Evolutionary conservation across 2,888 invertebrate species (phyloP).

Genomic region (Malthinus flaveolus): DNA sequence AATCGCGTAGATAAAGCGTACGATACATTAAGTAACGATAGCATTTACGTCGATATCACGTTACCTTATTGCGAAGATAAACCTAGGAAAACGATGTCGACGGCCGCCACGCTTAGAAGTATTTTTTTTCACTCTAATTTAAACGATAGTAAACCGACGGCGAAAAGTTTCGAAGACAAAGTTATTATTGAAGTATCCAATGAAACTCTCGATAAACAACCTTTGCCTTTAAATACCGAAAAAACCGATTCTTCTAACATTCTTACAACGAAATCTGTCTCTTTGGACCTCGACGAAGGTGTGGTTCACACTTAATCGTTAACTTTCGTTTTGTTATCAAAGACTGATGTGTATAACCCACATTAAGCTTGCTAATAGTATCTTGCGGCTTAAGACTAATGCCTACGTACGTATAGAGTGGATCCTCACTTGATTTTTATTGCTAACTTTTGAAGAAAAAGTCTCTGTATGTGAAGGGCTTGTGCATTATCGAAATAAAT

Average conservation of each 20-base stretch:
- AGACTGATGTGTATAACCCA: slow-evolving; percentile 33
- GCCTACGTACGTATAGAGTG: too few species aligned
- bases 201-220: slow-evolving; percentile 44
- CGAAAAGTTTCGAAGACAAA: slow-evolving; percentile 49
- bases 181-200: slow-evolving; percentile 51
- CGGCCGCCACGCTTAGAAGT: slow-evolving; percentile 57
- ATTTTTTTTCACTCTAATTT: slow-evolving; percentile 58
- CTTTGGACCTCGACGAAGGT: slow-evolving; percentile 21
- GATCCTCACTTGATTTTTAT: too few species aligned
- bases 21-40: slow-evolving; percentile 50
- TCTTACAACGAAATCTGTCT: slow-evolving; percentile 24
- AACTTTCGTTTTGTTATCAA: slow-evolving; percentile 26
- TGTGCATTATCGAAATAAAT: too few species aligned
- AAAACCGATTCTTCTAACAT: slow-evolving; percentile 11
- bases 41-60: slow-evolving; percentile 50
- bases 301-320: slow-evolving; percentile 28
- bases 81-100: slow-evolving; percentile 54
- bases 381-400: too few species aligned
- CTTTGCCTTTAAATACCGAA: slow-evolving; percentile 9
- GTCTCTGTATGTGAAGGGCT: too few species aligned
- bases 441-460: too few species aligned
- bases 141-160: slow-evolving; percentile 39
- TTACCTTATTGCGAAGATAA: slow-evolving; percentile 41
- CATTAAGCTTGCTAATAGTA: slow-evolving; percentile 12
- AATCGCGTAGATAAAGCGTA: slow-evolving; percentile 37